Evolutionary conservation across 2,888 invertebrate genomes (phyloP), one percentile per base, ranked within the genome.

Genomic region (Amitus sp.): DNA sequence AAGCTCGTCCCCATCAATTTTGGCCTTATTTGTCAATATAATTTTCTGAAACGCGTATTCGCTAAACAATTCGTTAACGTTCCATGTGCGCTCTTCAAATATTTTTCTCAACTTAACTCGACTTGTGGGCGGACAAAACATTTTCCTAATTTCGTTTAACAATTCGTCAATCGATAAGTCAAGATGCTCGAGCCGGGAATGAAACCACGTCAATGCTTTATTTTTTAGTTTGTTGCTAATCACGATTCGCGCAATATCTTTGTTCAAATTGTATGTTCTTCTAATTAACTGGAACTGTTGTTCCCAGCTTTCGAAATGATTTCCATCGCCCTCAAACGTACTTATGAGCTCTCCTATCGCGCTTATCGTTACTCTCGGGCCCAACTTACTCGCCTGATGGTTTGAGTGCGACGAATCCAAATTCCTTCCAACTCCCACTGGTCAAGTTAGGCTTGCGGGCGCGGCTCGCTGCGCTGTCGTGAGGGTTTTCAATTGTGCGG

Each of bases 11-110:
- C 48, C 60, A 5, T 37, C 55, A 9, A 68, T 55, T 5, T 55
- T 54, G 6, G 62, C 60, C 10, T 27, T 23, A 46, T 65, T 68
- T 2, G 28, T 60, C 19, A 59, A 47, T 12, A 66, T 65, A 1
- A 61, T 9, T 47, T 66, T 65, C 7, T 66, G 61, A 27, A 56
- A 58, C 9, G 34, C 60, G 46, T 66, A 68, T 15, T 65, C 55
- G 5, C 15, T 30, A 30, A 68, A 68, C 9, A 20, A 7, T 49
- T 68, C 66, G 13, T 34, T 23, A 6, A 6, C 1, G 15, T 28
- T 13, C 62, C 64, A 65, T 4, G 10, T 28, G n/a, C 56, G 27
- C 1, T 18, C 12, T 30, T 62, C 62, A 28, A 66, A 68, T 3
- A 45, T 9, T 12, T 55, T 55, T 10, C 57, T 33, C 4, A 43